Percentiles rank a stretch among this genome's conserved stretches.
These are phyloP conservation scores for Trinectes maculatus DNA, from an alignment of 2,113 vertebrate genomes.

Conservation along the genomic window DNA sequence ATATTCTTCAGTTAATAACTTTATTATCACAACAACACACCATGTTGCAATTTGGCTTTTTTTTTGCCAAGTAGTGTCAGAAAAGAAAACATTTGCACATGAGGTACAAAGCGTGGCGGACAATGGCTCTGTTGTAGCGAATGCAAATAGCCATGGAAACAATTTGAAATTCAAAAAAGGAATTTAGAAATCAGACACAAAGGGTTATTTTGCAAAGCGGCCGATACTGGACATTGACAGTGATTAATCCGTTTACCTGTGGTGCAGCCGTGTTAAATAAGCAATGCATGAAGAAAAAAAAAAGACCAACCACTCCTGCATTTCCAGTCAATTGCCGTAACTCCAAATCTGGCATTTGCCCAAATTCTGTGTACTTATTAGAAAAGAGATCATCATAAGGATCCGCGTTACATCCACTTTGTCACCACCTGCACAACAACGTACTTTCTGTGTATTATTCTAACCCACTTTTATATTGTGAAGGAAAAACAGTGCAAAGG, in stretches of 20 bases:
- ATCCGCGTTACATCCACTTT: constrained; percentile 48
- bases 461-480: constrained; percentile 29
- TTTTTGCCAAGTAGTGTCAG: neutral
- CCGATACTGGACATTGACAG: constrained; percentile 66
- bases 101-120: constrained; percentile 23
- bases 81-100: constrained; percentile 36
- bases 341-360: constrained; percentile 12
- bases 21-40: neutral
- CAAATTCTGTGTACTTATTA: constrained; percentile 26
- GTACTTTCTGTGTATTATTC: constrained; percentile 28
- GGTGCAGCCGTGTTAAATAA: constrained; percentile 42
- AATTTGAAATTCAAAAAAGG: constrained; percentile 64
- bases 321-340: constrained; percentile 57
- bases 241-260: constrained; percentile 63
- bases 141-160: constrained; percentile 58
- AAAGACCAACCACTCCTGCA: constrained; percentile 11
- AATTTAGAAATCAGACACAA: constrained; percentile 49
- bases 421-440: constrained; percentile 44
- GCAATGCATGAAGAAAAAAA: constrained; percentile 9
- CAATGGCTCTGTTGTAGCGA: constrained; percentile 50
- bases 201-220: constrained; percentile 35
- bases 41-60: constrained; percentile 5
- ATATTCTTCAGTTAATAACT: neutral
- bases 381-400: constrained; percentile 13
- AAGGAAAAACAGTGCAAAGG: constrained; percentile 7